These are phyloP conservation scores for Myocastor coypus DNA, from an alignment of 2,113 vertebrate species.

Conservation along the genomic window DNA sequence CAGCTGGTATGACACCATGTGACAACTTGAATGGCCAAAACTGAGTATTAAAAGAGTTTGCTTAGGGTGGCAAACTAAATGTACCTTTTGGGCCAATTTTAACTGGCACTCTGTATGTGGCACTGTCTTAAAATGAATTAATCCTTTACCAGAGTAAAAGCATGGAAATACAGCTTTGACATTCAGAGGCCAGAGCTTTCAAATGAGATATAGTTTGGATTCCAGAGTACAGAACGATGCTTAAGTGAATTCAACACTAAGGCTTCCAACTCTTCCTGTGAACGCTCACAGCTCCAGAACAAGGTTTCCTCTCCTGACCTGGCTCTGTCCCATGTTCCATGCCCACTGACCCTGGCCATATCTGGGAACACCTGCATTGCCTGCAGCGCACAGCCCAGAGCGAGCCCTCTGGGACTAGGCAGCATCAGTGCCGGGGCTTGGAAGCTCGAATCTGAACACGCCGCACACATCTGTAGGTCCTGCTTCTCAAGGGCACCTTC, in stretches of 20 bases:
- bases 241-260: conserved; percentile 1
- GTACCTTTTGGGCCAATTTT: neutral
- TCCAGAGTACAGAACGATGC: neutral
- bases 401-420: neutral
- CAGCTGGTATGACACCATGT: neutral
- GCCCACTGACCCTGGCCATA: neutral
- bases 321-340: neutral
- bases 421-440: neutral
- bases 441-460: neutral
- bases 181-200: neutral
- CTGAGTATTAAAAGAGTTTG: neutral
- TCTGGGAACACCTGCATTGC: neutral
- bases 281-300: neutral
- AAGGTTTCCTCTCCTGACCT: neutral
- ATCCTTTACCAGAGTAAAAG: conserved; percentile 16
- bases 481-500: neutral
- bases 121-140: neutral
- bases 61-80: neutral
- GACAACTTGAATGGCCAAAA: neutral
- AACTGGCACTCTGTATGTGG: neutral
- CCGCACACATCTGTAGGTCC: neutral
- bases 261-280: neutral
- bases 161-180: neutral
- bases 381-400: neutral
- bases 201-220: neutral